phyloP scores from a whole-genome alignment of 2,113 vertebrate species.

The Leuciscus idus region DNA sequence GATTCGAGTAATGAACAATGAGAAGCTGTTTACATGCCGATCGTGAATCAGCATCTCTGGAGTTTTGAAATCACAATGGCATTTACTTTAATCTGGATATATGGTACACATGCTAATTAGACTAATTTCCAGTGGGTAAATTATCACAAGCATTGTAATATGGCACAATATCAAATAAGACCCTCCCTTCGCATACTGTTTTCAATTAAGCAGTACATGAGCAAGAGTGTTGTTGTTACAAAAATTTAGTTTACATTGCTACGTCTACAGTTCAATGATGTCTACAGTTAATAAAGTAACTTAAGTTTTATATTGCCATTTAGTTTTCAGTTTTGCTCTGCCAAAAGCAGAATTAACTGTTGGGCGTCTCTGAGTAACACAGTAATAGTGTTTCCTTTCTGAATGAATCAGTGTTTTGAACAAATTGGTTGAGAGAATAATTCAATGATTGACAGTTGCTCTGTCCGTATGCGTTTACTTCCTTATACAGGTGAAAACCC shows the following conservation, averaged over 20 bases:
- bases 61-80: constrained; percentile 14
- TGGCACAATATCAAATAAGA: not conserved
- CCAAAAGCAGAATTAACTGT: not conserved
- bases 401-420: not conserved
- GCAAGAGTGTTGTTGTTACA: not conserved
- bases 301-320: not conserved
- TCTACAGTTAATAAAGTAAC: not conserved
- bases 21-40: constrained; percentile 21
- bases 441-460: not conserved
- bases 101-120: constrained; percentile 26
- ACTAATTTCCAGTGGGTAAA: not conserved
- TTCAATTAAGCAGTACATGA: not conserved
- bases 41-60: constrained; percentile 26
- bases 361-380: not conserved
- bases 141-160: not conserved
- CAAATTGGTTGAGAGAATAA: not conserved
- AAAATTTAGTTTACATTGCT: not conserved
- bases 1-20: constrained; percentile 23
- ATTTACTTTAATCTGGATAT: constrained; percentile 37
- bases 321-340: not conserved
- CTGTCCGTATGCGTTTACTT: not conserved
- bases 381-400: not conserved
- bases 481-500: not conserved
- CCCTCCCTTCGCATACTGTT: not conserved
- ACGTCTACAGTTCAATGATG: not conserved